Base-by-base conservation (phyloP, 2,888 invertebrate species). In the Yponomeuta sedellus region DNA sequence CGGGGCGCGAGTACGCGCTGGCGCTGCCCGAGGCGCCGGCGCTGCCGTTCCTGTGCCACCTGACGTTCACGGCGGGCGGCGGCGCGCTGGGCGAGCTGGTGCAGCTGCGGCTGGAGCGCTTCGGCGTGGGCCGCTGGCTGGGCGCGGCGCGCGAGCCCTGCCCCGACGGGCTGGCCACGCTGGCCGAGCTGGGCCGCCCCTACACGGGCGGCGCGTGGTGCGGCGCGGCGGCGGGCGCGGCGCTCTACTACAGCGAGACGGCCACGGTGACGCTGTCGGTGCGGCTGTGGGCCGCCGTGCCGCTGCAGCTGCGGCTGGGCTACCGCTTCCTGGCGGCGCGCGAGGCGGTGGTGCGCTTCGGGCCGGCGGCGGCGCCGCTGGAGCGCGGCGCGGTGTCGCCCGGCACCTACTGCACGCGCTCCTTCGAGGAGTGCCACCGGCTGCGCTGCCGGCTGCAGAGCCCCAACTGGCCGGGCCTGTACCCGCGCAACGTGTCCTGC, bases 131-230 rank as follows among this genome's bases (percentile, higher is more conserved):
- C 2, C 94, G 96, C 65, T 95, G 96, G 79, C 90, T 95, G 65
- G 93, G 93, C 69, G 81, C 84, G 66, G 94, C 93, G 68, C 80
- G 93, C 70, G 93, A 96, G 76, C 96, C 96, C 73, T 97, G 97
- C 82, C 96, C 96, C 16, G 97, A 97, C 81, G 97, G 97, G 65
- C 96, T 95, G 87, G 95, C 97, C 94, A 95, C 96, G 91, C 92
- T 97, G 72, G 95, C 96, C 75, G 97, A 97, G 89, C 92, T 97
- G 73, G 96, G 96, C 22, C 93, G 96, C 59, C 97, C 97, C 19
- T 96, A 96, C 88, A 96, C 96, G 39, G 97, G 97, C 61, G 97
- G 97, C 69, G 96, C 96, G 22, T 97, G 97, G 97, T 97, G 97
- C 84, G 97, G 97, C 67, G 93, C 94, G 67, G 95, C 96, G 62